phyloP scores from a whole-genome alignment of 1,140 invertebrate genomes.

The Elysia chlorotica region DNA sequence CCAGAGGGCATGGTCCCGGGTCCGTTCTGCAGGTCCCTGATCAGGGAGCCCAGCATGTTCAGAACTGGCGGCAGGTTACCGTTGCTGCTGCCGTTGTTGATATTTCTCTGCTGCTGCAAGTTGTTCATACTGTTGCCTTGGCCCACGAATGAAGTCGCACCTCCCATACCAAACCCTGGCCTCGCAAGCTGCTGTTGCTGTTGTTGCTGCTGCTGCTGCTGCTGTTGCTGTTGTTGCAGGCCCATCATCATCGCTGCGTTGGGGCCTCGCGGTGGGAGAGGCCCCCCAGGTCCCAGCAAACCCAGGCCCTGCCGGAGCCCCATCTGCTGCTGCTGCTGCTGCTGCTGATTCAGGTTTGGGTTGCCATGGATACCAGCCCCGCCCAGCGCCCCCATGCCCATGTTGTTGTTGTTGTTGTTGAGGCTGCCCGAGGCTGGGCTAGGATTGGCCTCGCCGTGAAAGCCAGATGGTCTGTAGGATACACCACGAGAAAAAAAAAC shows the following conservation, averaged over 20 bases:
- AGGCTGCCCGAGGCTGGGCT: too few relatives aligned
- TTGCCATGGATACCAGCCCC: neutral
- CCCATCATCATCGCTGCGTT: neutral
- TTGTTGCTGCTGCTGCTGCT: neutral
- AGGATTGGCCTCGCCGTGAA: conserved; percentile 37
- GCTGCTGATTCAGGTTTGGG: neutral
- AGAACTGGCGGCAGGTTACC: conserved; percentile 26
- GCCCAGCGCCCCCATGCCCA: neutral
- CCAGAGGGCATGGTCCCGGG: conserved; percentile 14
- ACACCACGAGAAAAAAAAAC: conserved; percentile 12
- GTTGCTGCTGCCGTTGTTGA: neutral
- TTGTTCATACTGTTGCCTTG: neutral
- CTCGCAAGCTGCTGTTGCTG: conserved; percentile 1
- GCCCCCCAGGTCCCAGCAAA: conserved; percentile 1
- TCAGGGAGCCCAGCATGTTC: conserved; percentile 32
- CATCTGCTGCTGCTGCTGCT: neutral
- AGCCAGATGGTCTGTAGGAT: conserved; percentile 39
- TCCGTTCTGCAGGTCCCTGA: conserved; percentile 16
- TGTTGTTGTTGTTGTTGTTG: neutral
- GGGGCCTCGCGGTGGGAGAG: conserved; percentile 6
- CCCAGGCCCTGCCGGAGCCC: neutral
- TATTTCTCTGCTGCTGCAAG: too few relatives aligned
- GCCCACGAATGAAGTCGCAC: conserved; percentile 1
- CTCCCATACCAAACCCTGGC: conserved; percentile 5
- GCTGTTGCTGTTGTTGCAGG: neutral